These are phyloP conservation scores for Amiota communis DNA, from an alignment of 2,888 invertebrate species.

Conservation along the genomic window DNA sequence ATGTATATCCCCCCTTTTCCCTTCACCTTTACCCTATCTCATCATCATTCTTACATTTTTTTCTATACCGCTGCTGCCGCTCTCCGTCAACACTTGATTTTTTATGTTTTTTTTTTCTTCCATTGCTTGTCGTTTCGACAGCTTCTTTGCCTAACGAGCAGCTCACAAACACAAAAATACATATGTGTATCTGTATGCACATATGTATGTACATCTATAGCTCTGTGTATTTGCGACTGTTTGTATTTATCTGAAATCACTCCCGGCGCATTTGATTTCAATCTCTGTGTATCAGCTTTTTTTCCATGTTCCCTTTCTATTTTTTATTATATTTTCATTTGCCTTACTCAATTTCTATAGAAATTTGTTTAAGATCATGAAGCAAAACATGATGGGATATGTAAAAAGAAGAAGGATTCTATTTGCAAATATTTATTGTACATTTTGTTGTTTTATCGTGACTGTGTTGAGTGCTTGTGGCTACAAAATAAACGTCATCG, in stretches of 20 bases:
- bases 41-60: no score
- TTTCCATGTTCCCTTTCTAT: no score
- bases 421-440: constrained; percentile 11
- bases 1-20: not conserved
- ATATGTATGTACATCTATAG: not conserved
- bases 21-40: no score
- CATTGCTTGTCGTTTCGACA: not conserved
- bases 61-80: no score
- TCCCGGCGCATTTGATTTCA: constrained; percentile 6
- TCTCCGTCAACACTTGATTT: not conserved
- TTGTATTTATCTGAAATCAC: not conserved
- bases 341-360: constrained; percentile 51
- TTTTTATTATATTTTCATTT: no score
- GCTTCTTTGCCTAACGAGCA: constrained; percentile 6
- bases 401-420: no score
- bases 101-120: not conserved
- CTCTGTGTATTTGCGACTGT: not conserved
- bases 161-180: constrained; percentile 41
- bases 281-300: not conserved
- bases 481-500: constrained; percentile 10
- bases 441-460: not conserved
- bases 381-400: constrained; percentile 2
- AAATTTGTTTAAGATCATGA: constrained; percentile 56
- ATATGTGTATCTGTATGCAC: constrained; percentile 44
- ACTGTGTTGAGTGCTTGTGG: constrained; percentile 2